Base-by-base conservation (phyloP, 1,140 invertebrate genomes). In the Luehdorfia chinensis region DNA sequence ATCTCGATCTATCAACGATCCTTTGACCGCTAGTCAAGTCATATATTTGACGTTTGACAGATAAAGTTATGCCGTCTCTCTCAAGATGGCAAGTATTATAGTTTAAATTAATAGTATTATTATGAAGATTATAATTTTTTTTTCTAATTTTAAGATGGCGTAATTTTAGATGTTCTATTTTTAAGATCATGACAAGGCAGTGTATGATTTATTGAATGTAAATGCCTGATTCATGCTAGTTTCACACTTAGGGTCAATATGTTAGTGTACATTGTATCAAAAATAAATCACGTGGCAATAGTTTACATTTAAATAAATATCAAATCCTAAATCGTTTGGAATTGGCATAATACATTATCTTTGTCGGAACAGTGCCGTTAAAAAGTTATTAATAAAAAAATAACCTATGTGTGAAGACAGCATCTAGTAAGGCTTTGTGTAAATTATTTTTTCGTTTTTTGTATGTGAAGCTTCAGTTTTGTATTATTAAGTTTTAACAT, bases 181-280 rank as follows among this genome's bases (percentile, higher is more conserved):
- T 65, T 63, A 74, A 69, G 65, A 80, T 75, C 78, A 84, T 84
- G 80, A 84, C 77, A 84, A 78, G 72, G 76, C 73, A 76, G 59
- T 72, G 71, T 64, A 77, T 75, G 67, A 41, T 63, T 54, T 61
- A 59, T 57, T 72, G 61, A 73, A 72, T 65, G 69, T 64, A 60
- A 56, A 72, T 66, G 66, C 68, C 73, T 72, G 70, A 66, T 63
- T n/a, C n/a, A n/a, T n/a, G n/a, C n/a, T n/a, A n/a, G n/a, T 59
- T 64, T 44, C 18, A 27, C 25, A 27, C 11, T 7, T 27, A 2
- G 25, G 1, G 25, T 27, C 25, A 27, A 21, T 4, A 21, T n/a
- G 1, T 27, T 27, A 27, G 14, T 30, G 30, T 41, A 39, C 50
- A 36, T n/a, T n/a, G n/a, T n/a, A n/a, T n/a, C n/a, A n/a, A n/a